These are phyloP conservation scores for Monopis laevigella DNA, from an alignment of 2,888 invertebrate genomes.

Conservation along the genomic window DNA sequence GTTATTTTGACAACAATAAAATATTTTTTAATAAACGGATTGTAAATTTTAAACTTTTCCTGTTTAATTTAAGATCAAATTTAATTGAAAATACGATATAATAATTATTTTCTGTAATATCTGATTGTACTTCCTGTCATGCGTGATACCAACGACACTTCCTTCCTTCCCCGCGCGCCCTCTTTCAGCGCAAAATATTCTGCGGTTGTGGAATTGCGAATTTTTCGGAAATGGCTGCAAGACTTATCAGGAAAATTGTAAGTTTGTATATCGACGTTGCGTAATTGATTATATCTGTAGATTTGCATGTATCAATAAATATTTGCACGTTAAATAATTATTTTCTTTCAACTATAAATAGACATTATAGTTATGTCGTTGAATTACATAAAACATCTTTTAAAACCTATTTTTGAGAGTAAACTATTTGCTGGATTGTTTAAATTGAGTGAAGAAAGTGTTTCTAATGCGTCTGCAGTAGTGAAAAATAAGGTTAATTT, in stretches of 20 bases:
- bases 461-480: conserved; percentile 28
- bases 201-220: conserved; percentile 40
- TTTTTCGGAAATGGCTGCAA: conserved; percentile 62
- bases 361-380: conserved; percentile 62
- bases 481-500: conserved; percentile 45
- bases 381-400: conserved; percentile 66
- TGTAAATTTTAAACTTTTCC: no score
- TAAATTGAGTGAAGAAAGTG: conserved; percentile 41
- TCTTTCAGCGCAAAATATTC: conserved; percentile 40
- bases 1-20: no score
- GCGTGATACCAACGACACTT: conserved; percentile 42
- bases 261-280: conserved; percentile 44
- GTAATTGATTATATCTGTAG: conserved; percentile 29
- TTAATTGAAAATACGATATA: not conserved
- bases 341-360: conserved; percentile 53
- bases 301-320: no score
- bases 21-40: no score
- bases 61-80: not conserved
- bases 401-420: conserved; percentile 63
- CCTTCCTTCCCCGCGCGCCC: conserved; percentile 36
- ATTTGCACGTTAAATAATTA: conserved; percentile 24
- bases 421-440: conserved; percentile 44
- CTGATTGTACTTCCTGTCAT: conserved; percentile 51
- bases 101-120: not conserved
- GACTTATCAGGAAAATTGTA: conserved; percentile 66